phyloP scores from a whole-genome alignment of 2,113 vertebrate genomes.

The Acanthochromis polyacanthus region DNA sequence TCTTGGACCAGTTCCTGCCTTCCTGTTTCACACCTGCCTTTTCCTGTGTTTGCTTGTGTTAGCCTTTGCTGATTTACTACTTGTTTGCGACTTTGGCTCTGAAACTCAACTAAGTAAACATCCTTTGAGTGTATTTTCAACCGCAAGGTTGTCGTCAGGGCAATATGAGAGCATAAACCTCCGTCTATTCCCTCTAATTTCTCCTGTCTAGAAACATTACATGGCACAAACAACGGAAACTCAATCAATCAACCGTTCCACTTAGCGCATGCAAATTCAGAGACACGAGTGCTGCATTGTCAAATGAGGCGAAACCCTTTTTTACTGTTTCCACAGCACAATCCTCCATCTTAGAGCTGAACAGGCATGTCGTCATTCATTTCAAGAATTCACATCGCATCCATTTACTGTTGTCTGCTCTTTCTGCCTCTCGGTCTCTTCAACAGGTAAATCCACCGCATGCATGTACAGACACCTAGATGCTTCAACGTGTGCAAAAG shows the following conservation, averaged over 20 bases:
- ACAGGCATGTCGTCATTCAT: background rate
- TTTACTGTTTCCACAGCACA: background rate
- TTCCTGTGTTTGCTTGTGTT: too few relatives aligned
- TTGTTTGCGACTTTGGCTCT: too few relatives aligned
- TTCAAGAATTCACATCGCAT: background rate
- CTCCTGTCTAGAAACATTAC: background rate
- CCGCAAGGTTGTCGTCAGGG: background rate
- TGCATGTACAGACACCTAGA: background rate
- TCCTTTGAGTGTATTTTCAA: too few relatives aligned
- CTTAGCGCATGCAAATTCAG: background rate
- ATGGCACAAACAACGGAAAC: background rate
- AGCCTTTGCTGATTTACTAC: too few relatives aligned
- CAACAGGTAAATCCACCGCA: background rate
- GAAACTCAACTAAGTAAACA: too few relatives aligned
- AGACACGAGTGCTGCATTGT: background rate
- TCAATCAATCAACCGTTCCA: background rate
- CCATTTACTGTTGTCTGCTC: background rate
- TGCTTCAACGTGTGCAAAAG: too few relatives aligned
- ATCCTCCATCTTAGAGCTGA: constrained; percentile 1
- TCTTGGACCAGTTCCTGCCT: background rate
- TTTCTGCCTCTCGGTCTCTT: background rate
- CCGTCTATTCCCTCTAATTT: too few relatives aligned
- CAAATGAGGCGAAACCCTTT: background rate
- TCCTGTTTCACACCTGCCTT: background rate
- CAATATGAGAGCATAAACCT: background rate